Evolutionary conservation across 2,797 vertebrate species (phyloP).

Genomic region (Sebastes trivittatus): DNA sequence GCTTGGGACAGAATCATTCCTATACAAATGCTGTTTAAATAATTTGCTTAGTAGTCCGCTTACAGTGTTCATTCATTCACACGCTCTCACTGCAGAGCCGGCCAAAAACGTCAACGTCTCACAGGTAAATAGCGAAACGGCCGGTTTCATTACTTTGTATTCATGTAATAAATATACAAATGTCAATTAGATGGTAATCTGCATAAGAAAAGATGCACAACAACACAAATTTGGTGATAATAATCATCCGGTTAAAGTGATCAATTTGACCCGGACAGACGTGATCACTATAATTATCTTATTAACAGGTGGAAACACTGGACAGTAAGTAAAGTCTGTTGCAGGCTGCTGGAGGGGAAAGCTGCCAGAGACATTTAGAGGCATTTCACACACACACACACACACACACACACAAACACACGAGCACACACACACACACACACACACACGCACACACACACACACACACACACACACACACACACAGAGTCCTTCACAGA

Average conservation of each 20-base stretch:
- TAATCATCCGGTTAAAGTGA: neutral
- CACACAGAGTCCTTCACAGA: neutral
- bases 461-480: slow-evolving; percentile 6
- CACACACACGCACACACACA: neutral
- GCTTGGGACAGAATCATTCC: no score
- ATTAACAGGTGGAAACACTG: neutral
- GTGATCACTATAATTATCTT: neutral
- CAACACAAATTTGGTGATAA: neutral
- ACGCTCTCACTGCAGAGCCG: no score
- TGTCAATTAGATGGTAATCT: no score
- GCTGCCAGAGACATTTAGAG: neutral
- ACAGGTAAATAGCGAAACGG: rapidly evolving
- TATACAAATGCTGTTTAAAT: no score
- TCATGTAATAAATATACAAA: no score
- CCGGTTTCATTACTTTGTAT: neutral
- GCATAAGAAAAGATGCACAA: rapidly evolving
- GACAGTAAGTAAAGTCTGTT: neutral
- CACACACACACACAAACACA: no score
- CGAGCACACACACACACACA: no score
- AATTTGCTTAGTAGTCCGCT: no score
- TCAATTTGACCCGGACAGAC: neutral
- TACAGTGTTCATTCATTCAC: no score
- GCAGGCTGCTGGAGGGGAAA: neutral
- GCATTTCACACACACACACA: neutral
- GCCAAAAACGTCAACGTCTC: no score